Conservation (phyloP, 2,888 invertebrate species). For the Stomorhina lunata region DNA sequence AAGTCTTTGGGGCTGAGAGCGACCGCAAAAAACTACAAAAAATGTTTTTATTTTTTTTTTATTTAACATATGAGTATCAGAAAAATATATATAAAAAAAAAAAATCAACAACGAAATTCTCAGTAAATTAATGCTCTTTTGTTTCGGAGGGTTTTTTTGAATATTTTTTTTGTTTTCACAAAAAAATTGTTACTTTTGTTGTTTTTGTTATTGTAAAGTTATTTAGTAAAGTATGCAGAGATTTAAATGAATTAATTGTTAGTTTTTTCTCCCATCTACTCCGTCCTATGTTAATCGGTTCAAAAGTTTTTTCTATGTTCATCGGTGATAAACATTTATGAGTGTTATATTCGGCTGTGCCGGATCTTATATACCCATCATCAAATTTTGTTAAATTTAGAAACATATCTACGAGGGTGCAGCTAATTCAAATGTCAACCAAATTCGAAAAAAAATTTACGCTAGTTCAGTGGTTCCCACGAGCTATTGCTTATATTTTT, state of each 20-base stretch:
- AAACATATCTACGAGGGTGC: too few species aligned
- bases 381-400: too few species aligned
- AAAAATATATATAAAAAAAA: slow-evolving; percentile 6
- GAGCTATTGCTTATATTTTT: too few species aligned
- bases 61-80: slow-evolving; percentile 3
- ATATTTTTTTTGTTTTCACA: slow-evolving; percentile 32
- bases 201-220: slow-evolving; percentile 29
- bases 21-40: slow-evolving; percentile 2
- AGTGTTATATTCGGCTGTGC: too few species aligned
- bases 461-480: too few species aligned
- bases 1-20: slow-evolving; percentile 1
- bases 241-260: not conserved
- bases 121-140: slow-evolving; percentile 52
- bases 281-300: too few species aligned
- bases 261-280: too few species aligned
- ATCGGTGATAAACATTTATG: too few species aligned
- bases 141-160: slow-evolving; percentile 49
- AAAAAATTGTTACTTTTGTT: slow-evolving; percentile 24
- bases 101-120: slow-evolving; percentile 42
- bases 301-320: too few species aligned
- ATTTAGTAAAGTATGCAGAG: not conserved
- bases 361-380: too few species aligned
- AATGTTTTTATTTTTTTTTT: slow-evolving; percentile 16
- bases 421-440: too few species aligned
- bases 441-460: too few species aligned